These are phyloP conservation scores for Ctenicera cuprea DNA, from an alignment of 2,888 invertebrate genomes.

Conservation along the genomic window DNA sequence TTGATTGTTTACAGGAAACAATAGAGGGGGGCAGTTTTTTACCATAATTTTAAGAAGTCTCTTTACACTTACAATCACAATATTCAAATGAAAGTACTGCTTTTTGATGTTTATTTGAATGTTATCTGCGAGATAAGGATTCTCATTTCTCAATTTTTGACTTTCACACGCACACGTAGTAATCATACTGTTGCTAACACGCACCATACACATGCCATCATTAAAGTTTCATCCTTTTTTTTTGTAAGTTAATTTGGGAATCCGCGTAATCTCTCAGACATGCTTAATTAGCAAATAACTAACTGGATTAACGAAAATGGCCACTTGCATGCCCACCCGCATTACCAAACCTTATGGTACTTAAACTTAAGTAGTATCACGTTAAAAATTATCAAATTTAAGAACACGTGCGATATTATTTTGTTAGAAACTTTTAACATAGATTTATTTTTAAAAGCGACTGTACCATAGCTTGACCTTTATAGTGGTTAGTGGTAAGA, in stretches of 20 bases:
- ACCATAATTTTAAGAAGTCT: too few relatives aligned
- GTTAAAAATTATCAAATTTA: neutral
- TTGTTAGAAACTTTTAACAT: too few relatives aligned
- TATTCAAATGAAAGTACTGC: neutral
- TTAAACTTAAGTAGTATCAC: neutral
- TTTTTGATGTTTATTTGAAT: neutral
- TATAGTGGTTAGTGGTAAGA: too few relatives aligned
- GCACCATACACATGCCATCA: constrained; percentile 19
- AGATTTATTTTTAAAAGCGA: too few relatives aligned
- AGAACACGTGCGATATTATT: neutral
- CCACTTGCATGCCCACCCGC: constrained; percentile 21
- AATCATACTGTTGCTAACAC: constrained; percentile 18
- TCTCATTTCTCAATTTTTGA: constrained; percentile 4
- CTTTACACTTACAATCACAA: too few relatives aligned
- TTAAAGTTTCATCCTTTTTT: constrained; percentile 6
- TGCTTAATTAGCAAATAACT: constrained; percentile 32
- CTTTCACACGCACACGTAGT: neutral
- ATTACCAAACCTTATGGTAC: neutral
- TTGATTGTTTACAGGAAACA: too few relatives aligned
- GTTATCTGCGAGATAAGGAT: neutral
- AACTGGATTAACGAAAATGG: constrained; percentile 15
- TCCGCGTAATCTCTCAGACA: constrained; percentile 23
- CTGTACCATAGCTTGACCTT: too few relatives aligned
- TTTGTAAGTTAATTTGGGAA: constrained; percentile 14
- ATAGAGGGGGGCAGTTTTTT: too few relatives aligned